Base-by-base conservation (phyloP, 2,113 vertebrate genomes). In the Rhinogobius similis region DNA sequence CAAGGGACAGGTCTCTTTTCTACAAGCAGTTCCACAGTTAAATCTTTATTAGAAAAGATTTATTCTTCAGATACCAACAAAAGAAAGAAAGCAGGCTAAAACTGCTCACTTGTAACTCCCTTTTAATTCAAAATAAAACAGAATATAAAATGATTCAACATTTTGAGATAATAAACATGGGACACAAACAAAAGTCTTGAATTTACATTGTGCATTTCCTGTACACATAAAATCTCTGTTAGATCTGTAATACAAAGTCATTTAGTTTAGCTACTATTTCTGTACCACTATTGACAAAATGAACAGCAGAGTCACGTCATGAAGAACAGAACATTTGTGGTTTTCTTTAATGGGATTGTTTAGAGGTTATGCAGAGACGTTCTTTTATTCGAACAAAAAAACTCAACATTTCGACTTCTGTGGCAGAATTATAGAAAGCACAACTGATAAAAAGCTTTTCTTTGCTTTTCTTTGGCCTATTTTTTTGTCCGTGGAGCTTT, bases 61-160 rank as follows among this genome's bases (percentile, higher is more conserved):
- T 36, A 36, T 7, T 36, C 32, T 36, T 3, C 43, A 46, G 43
- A 46, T 46, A 20, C 43, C 43, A 36, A 5, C 9, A 36, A 26
- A 24, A 26, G 23, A 55, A 55, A 52, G 10, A 23, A n/a, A 21
- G 50, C 3, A 52, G 44, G 44, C 44, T 14, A 5, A 24, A 10
- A 52, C 7, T 2, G 1, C 23, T 27, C 58, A 24, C 58, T 61
- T 62, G 44, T 73, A 58, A 68, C 70, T 89, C 81, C 73, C 79
- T 86, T 88, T 88, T 79, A 81, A 84, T 86, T 82, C 32, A 86
- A 83, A 82, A 56, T 68, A 74, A 82, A 82, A 77, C 43, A 77
- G 55, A 68, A 80, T 84, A 83, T 76, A 82, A 85, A 86, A 83
- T 78, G 46, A 76, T 79, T 75, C 29, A 63, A 67, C 70, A 74